Conservation (phyloP, 2,888 invertebrate species). For the Dromius quadrimaculatus region DNA sequence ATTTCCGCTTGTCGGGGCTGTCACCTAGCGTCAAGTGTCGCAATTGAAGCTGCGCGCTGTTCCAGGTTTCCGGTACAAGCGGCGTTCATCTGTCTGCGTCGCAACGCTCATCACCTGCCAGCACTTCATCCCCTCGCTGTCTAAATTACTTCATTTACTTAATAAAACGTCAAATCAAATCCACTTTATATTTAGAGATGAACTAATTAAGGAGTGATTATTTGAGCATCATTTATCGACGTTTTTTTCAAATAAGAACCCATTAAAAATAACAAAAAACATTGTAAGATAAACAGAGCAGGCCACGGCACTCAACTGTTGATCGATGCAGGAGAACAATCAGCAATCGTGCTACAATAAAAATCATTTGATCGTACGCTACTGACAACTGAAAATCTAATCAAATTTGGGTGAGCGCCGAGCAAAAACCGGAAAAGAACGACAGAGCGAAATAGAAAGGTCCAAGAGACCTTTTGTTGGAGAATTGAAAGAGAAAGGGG, state of each 20-base stretch:
- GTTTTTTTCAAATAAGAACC: background rate
- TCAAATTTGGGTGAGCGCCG: conserved; percentile 30
- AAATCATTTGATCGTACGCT: conserved; percentile 29
- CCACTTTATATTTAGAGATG: conserved; percentile 46
- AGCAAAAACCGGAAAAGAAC: background rate
- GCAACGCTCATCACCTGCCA: background rate
- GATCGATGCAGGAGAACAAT: conserved; percentile 30
- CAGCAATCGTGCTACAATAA: conserved; percentile 20
- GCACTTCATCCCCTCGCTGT: conserved; percentile 17
- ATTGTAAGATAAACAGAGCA: conserved; percentile 27
- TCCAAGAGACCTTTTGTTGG: conserved; percentile 3
- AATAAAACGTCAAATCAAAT: conserved; percentile 46
- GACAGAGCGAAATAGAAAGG: background rate
- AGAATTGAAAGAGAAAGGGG: background rate
- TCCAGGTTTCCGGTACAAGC: conserved; percentile 9
- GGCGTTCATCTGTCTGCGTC: background rate
- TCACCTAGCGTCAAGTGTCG: background rate
- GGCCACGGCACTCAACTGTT: conserved; percentile 18
- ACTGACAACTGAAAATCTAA: conserved; percentile 43
- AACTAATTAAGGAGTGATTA: conserved; percentile 44
- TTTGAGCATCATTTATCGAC: conserved; percentile 1
- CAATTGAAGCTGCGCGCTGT: background rate
- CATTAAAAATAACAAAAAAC: conserved; percentile 11
- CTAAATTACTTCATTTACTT: conserved; percentile 48
- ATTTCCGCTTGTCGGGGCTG: conserved; percentile 32